These are phyloP conservation scores for Nettapus auritus DNA, from an alignment of 2,113 vertebrate species.

Conservation along the genomic window DNA sequence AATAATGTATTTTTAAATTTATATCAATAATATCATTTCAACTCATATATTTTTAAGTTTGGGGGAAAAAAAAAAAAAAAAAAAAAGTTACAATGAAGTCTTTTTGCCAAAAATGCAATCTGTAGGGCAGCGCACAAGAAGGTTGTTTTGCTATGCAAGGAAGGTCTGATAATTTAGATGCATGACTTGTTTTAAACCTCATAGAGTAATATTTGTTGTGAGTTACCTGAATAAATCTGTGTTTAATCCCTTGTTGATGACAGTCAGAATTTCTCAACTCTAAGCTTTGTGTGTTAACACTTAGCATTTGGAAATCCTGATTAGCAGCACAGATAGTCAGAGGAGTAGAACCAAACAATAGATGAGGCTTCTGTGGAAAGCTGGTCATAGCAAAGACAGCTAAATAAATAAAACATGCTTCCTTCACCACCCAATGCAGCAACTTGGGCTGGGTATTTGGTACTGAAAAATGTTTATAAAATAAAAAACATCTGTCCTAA, in stretches of 20 bases:
- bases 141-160: not conserved
- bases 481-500: not conserved
- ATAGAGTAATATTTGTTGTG: not conserved
- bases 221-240: constrained; percentile 56
- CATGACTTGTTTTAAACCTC: constrained; percentile 16
- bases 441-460: not conserved
- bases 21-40: not conserved
- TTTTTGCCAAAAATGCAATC: not conserved
- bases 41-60: not conserved
- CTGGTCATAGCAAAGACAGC: not conserved
- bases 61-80: too few species aligned
- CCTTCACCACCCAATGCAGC: not conserved
- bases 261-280: constrained; percentile 18
- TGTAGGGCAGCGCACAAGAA: accelerated
- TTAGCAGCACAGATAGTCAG: not conserved
- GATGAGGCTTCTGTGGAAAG: not conserved
- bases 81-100: accelerated
- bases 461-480: not conserved
- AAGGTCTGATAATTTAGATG: not conserved
- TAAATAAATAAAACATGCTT: not conserved
- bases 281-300: not conserved
- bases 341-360: not conserved
- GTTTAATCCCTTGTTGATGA: constrained; percentile 37
- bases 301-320: constrained; percentile 38
- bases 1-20: not conserved